Evolutionary conservation across 2,888 invertebrate genomes (phyloP).

Genomic region (Proisotoma minuta): DNA sequence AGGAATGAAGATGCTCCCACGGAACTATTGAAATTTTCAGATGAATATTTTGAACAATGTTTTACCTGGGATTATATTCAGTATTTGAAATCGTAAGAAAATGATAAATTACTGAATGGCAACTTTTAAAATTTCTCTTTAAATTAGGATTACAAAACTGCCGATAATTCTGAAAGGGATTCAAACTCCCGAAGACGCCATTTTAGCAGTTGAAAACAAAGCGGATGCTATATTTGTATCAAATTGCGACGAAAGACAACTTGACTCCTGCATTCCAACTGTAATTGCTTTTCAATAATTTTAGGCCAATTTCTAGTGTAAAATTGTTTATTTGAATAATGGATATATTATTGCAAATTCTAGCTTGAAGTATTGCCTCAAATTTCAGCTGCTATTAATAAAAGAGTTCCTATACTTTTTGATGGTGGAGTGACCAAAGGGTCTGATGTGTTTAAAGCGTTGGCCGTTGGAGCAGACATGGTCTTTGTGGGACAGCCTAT

Average conservation of each 20-base stretch:
- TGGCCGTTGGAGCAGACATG: constrained; percentile 13
- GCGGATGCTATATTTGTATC: constrained; percentile 79
- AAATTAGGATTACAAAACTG: constrained; percentile 60
- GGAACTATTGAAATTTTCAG: background rate
- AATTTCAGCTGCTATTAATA: background rate
- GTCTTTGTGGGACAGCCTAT: constrained; percentile 80
- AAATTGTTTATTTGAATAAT: background rate
- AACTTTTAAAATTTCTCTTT: background rate
- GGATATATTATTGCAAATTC: background rate
- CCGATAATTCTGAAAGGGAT: constrained; percentile 84
- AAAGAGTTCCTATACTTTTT: constrained; percentile 77
- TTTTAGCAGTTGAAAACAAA: constrained; percentile 66
- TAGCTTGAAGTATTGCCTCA: background rate
- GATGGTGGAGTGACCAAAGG: constrained; percentile 12
- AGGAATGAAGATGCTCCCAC: background rate
- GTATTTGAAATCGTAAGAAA: background rate
- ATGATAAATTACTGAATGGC: background rate
- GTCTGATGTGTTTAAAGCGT: constrained; percentile 19
- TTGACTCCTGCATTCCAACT: constrained; percentile 77
- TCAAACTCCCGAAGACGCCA: constrained; percentile 77
- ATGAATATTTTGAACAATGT: background rate
- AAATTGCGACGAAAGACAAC: constrained; percentile 87
- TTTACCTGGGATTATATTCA: background rate
- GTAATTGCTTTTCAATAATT: constrained; percentile 57
- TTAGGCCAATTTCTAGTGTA: background rate